Evolutionary conservation across 2,888 invertebrate species (phyloP), one percentile per base, ranked within the genome.

Genomic region (Drosophila limbata): DNA sequence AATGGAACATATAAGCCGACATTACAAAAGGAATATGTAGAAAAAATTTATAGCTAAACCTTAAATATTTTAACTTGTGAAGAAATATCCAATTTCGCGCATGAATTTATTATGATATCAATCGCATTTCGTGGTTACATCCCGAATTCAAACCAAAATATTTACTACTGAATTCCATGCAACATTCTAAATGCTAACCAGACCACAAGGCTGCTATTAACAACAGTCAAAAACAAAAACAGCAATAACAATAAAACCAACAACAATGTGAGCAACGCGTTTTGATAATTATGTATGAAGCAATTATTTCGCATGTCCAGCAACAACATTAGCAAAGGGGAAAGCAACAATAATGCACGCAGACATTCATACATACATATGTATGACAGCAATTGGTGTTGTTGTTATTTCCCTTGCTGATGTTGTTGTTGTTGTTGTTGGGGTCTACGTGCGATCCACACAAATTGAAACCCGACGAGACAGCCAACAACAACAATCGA

Each of bases 201-300:
- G 47, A 56, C 56, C 67, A 68, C 56, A 44, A 57, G 57, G 51
- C 47, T 52, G 61, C 42, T 17, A 39, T 17, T 21, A 60, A 37
- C 48, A 37, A 9, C 67, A 21, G 50, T 50, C 19, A 19, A 35
- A 47, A 53, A 44, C 19, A 40, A 28, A 35, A 52, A 28, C 15
- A 40, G 44, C 40, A 72, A 52, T 42, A 57, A 48, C 15, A 44
- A 28, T 15, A 63, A 35, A 31, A 40, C 6, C 55, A 45, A 45
- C 21, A 69, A 63, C 28, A 52, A 21, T 60, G 50, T 33, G 57
- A 56, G 56, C 55, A 60, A 31, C 47, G 55, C 70, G 51, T 71
- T 65, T 67, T 72, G 80, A 84, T 84, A 84, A 84, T 84, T 84
- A 88, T 88, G 84, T 85, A 84, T 88, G 81, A 83, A 88, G 86